A percentile compares a stretch with the other conserved stretches of the same genome.
Conservation (phyloP, 2,113 vertebrate species). For the Ctenomys sociabilis region DNA sequence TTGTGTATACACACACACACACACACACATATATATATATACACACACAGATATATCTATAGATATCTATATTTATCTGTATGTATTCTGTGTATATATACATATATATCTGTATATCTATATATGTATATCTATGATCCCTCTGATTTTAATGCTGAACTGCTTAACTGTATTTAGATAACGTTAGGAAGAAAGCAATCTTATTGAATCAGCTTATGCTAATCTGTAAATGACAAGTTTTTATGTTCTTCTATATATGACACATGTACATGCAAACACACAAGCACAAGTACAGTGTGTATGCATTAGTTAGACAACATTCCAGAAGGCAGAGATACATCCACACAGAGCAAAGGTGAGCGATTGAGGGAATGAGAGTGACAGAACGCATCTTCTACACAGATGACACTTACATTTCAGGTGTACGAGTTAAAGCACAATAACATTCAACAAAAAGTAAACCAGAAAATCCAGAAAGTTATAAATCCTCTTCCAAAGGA, state of each 20-base stretch:
- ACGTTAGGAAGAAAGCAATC: conserved; percentile 23
- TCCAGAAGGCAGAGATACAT: not conserved
- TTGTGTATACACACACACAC: no score
- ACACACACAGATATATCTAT: no score
- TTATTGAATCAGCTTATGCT: not conserved
- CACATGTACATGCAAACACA: not conserved
- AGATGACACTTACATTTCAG: not conserved
- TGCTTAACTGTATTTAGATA: not conserved
- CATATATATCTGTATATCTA: no score
- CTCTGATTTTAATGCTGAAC: not conserved
- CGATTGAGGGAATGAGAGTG: not conserved
- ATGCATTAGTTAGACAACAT: not conserved
- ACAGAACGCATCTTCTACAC: not conserved
- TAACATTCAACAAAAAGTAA: not conserved
- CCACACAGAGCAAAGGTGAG: not conserved
- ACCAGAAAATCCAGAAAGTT: not conserved
- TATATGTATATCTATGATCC: not conserved
- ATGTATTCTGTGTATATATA: no score
- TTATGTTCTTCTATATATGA: not conserved
- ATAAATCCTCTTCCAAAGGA: not conserved
- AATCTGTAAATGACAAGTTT: not conserved
- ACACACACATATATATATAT: no score
- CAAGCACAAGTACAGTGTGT: not conserved
- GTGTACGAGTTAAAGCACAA: not conserved
- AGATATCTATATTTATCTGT: no score